phyloP scores from a whole-genome alignment of 2,113 vertebrate species.

The Zootoca vivipara region DNA sequence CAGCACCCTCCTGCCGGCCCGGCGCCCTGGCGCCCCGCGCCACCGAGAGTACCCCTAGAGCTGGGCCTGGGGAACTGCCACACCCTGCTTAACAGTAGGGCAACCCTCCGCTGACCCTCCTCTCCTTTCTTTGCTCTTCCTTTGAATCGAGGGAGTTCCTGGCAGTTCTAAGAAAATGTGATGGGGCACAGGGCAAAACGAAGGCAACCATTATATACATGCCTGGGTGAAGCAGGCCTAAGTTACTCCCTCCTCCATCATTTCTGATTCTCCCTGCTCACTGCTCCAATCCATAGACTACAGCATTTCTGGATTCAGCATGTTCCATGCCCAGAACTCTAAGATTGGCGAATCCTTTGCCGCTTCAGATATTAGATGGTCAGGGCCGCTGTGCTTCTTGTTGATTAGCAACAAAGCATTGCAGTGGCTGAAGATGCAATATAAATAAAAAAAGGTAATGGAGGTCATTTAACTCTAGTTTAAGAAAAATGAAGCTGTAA shows the following conservation, averaged over 20 bases:
- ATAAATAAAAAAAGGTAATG: conserved; percentile 32
- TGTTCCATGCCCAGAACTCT: background rate
- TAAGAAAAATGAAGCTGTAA: conserved; percentile 4
- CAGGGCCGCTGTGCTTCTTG: conserved; percentile 21
- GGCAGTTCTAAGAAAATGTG: too few species aligned
- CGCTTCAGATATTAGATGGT: conserved; percentile 28
- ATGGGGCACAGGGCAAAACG: too few species aligned
- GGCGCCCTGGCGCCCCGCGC: too few species aligned
- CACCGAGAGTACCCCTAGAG: too few species aligned
- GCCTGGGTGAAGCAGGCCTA: background rate
- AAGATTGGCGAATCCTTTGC: background rate
- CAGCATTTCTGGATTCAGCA: background rate
- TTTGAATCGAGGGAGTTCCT: too few species aligned
- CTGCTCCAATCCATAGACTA: background rate
- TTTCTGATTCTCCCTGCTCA: too few species aligned
- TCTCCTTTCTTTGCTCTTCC: too few species aligned
- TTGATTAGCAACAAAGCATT: conserved; percentile 31
- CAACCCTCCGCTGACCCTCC: too few species aligned
- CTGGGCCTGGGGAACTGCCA: too few species aligned
- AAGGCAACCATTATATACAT: background rate
- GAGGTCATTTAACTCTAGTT: conserved; percentile 34
- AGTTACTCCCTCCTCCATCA: too few species aligned
- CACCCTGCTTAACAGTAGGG: too few species aligned
- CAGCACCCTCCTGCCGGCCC: too few species aligned
- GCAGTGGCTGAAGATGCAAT: conserved; percentile 16